These are phyloP conservation scores for Dermolepida albohirtum DNA, from an alignment of 2,888 invertebrate species.

Conservation along the genomic window DNA sequence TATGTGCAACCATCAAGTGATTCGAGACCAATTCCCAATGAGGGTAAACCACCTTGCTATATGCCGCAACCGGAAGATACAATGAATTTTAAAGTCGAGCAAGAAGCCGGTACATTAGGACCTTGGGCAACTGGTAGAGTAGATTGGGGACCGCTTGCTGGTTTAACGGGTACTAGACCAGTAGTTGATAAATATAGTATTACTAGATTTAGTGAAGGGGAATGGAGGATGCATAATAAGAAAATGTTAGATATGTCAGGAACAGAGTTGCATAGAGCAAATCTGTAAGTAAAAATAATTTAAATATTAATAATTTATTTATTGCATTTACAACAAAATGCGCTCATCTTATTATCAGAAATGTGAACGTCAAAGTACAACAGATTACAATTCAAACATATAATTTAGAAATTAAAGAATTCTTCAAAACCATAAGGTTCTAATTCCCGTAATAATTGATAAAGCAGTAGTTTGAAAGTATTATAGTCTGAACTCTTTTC, in stretches of 20 bases:
- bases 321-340: too few relatives aligned
- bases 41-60: conserved; percentile 65
- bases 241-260: conserved; percentile 58
- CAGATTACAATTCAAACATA: too few relatives aligned
- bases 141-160: conserved; percentile 78
- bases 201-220: conserved; percentile 77
- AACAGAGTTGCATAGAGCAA: conserved; percentile 58
- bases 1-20: conserved; percentile 29
- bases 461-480: too few relatives aligned
- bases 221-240: conserved; percentile 72
- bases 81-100: conserved; percentile 57
- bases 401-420: too few relatives aligned
- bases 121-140: conserved; percentile 81
- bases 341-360: too few relatives aligned
- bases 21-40: conserved; percentile 42
- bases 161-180: conserved; percentile 80
- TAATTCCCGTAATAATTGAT: too few relatives aligned
- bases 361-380: too few relatives aligned
- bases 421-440: too few relatives aligned
- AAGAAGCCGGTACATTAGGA: conserved; percentile 65
- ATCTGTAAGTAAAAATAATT: conserved; percentile 57
- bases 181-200: conserved; percentile 81
- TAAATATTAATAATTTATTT: conserved; percentile 10
- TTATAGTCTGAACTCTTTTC: too few relatives aligned
- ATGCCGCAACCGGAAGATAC: conserved; percentile 70